Percentiles rank a stretch among this genome's conserved stretches.
Evolutionary conservation across 2,797 vertebrate genomes (phyloP).

Genomic region (Hydrocynus forskahlii): DNA sequence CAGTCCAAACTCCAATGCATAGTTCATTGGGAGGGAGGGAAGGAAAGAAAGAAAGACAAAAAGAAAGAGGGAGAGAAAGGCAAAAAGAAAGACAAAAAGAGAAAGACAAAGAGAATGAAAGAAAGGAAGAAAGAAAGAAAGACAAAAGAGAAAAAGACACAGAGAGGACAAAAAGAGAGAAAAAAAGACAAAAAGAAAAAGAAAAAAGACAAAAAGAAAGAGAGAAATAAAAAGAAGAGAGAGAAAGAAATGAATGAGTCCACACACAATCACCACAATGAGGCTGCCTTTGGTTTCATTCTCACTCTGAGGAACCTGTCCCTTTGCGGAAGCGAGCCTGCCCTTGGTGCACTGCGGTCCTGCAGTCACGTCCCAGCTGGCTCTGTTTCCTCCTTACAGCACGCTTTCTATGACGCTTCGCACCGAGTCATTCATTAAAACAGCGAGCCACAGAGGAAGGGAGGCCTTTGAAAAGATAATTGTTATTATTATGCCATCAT

Average conservation of each 20-base stretch:
- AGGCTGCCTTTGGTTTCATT: not conserved
- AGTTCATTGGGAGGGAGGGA: not conserved
- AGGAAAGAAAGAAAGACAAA: too few species aligned
- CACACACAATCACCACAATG: too few species aligned
- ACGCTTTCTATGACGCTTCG: not conserved
- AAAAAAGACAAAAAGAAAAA: too few species aligned
- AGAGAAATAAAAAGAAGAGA: not conserved
- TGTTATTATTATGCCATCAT: constrained; percentile 20
- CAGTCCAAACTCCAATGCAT: too few species aligned
- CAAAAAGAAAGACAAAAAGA: too few species aligned
- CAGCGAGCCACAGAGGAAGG: not conserved
- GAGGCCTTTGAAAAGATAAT: constrained; percentile 17
- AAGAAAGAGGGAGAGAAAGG: too few species aligned
- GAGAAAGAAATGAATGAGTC: not conserved
- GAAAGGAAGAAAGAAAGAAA: too few species aligned
- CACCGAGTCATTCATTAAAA: not conserved
- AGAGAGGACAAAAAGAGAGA: too few species aligned
- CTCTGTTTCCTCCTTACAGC: not conserved
- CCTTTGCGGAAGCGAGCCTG: not conserved
- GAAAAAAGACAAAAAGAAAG: too few species aligned
- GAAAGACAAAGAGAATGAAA: too few species aligned
- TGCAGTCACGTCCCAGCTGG: not conserved
- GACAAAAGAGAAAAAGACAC: too few species aligned
- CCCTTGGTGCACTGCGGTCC: not conserved
- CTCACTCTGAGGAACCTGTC: not conserved